Evolutionary conservation across 1,140 invertebrate genomes (phyloP).

Genomic region (Cydia amplana): DNA sequence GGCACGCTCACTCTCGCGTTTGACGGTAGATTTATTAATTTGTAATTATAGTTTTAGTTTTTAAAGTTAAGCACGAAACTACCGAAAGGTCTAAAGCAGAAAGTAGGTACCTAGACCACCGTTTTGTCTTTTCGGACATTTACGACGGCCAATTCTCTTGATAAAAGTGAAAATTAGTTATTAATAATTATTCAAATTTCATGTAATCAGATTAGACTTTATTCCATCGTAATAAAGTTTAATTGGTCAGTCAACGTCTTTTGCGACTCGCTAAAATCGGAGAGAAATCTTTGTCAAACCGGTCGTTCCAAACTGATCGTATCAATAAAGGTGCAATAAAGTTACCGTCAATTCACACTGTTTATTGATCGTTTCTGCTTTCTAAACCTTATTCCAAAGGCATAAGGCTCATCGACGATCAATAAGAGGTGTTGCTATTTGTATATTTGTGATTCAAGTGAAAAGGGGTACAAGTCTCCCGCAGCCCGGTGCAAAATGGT

Average conservation of each 20-base stretch:
- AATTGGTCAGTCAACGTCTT: background rate
- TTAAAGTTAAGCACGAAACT: no score
- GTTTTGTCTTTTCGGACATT: no score
- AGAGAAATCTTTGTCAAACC: constrained; percentile 18
- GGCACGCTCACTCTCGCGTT: background rate
- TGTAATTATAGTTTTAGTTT: no score
- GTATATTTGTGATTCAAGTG: no score
- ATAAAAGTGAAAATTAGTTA: background rate
- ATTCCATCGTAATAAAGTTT: background rate
- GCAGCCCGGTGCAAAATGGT: no score
- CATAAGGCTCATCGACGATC: background rate
- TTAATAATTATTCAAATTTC: background rate
- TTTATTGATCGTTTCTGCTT: background rate
- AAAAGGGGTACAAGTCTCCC: no score
- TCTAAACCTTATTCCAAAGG: background rate
- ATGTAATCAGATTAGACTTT: background rate
- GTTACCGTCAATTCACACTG: background rate
- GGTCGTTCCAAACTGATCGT: constrained; percentile 16
- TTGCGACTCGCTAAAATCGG: background rate
- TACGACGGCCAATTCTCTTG: background rate
- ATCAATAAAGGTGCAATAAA: no score
- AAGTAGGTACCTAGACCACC: no score
- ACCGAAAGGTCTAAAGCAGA: no score
- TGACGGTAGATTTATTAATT: no score
- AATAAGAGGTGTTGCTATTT: no score